Evolutionary conservation across 2,797 vertebrate genomes (phyloP).

Genomic region (Cichlasoma orientale): DNA sequence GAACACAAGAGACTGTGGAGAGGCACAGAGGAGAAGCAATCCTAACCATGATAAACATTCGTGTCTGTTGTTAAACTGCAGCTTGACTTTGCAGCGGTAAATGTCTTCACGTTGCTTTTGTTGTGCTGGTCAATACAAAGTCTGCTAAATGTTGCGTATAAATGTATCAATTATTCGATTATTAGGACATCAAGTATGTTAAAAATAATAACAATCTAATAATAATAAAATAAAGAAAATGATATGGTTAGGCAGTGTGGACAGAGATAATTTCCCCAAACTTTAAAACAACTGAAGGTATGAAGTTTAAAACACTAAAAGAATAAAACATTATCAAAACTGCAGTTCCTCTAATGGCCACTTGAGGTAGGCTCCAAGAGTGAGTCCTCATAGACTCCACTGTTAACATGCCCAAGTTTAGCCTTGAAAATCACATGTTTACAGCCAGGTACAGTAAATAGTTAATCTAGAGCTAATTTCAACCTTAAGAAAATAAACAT

Average conservation of each 20-base stretch:
- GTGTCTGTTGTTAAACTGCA: not conserved
- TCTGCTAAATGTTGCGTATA: not conserved
- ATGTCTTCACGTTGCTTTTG: not conserved
- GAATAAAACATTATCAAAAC: not conserved
- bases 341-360: not conserved
- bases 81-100: not conserved
- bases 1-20: not conserved
- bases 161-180: not conserved
- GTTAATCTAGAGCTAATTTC: not conserved
- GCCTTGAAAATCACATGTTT: not conserved
- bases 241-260: not conserved
- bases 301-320: no score
- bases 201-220: not conserved
- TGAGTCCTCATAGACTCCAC: not conserved
- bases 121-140: not conserved
- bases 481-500: not conserved
- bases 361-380: not conserved
- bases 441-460: not conserved
- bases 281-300: not conserved
- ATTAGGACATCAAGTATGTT: not conserved
- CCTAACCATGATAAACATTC: not conserved
- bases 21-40: not conserved
- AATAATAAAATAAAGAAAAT: not conserved
- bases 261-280: not conserved
- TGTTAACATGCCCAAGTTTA: accelerated